A percentile compares a stretch with the other conserved stretches of the same genome.
Evolutionary conservation across 1,140 invertebrate species (phyloP).

Genomic region (Cotesia chilonis): DNA sequence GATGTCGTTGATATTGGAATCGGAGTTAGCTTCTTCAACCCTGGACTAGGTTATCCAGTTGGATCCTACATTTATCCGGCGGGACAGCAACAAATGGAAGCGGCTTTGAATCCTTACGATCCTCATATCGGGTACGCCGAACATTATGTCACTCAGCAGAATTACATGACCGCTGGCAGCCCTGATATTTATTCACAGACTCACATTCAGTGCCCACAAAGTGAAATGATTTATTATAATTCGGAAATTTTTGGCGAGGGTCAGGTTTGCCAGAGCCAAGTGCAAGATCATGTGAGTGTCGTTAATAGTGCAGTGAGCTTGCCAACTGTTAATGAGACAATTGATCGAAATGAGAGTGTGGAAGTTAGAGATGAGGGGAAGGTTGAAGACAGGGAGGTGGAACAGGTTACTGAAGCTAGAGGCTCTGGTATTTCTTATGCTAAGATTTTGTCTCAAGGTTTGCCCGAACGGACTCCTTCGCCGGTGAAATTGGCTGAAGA

Average conservation of each 20-base stretch:
- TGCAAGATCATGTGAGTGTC: conserved; percentile 33
- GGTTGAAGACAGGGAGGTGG: background rate
- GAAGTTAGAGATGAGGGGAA: background rate
- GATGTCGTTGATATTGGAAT: conserved; percentile 49
- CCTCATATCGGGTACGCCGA: conserved; percentile 46
- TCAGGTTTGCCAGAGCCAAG: conserved; percentile 31
- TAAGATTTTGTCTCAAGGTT: conserved; percentile 76
- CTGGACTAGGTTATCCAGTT: conserved; percentile 57
- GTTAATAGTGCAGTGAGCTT: background rate
- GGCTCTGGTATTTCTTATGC: conserved; percentile 72
- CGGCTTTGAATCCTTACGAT: conserved; percentile 47
- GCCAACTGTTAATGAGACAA: conserved; percentile 20
- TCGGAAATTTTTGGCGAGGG: conserved; percentile 6
- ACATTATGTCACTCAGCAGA: conserved; percentile 45
- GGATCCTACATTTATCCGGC: conserved; percentile 54
- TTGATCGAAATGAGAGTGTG: background rate
- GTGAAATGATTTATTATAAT: conserved; percentile 24
- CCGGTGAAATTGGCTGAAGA: conserved; percentile 19
- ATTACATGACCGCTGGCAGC: conserved; percentile 44
- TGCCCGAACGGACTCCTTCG: conserved; percentile 54
- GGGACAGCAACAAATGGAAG: conserved; percentile 46
- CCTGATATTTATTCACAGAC: conserved; percentile 48
- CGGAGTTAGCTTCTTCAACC: conserved; percentile 64
- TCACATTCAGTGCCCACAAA: conserved; percentile 19
- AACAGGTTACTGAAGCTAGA: conserved; percentile 41